Base-by-base conservation (phyloP, 2,888 invertebrate species). In the Gymnocheta viridis region DNA sequence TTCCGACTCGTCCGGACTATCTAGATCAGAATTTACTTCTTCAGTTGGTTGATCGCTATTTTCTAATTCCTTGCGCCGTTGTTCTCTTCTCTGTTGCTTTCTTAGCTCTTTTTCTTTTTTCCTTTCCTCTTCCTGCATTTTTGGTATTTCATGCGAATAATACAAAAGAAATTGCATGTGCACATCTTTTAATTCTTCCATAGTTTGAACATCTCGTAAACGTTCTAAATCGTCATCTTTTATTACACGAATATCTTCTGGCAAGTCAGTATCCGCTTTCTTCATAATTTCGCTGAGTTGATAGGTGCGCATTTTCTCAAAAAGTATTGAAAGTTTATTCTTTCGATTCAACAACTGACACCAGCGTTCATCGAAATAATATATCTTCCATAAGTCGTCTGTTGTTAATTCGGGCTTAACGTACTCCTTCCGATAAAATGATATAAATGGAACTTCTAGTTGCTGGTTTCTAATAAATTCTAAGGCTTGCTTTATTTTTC, bases 301-400 rank as follows among this genome's bases (percentile, higher is more conserved):
- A 91, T 95, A 99, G 47, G 96, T 95, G 24, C 97, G 95, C 98
- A 99, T 98, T 89, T 97, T 97, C 89, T 96, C 96, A 89, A 98
- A 95, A 14, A 99, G 92, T 32, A 94, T 93, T 10, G 96, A 91
- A 0, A 99, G 92, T 88, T 96, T 97, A 86, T 95, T 95, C 89
- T 98, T 98, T 2, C 98, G 94, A 14, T 94, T 94, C 86, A 96
- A 95, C 80, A 99, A 92, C 91, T 98, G 97, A 89, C 98, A 98
- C 97, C 98, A 98, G 93, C 97, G 97, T 70, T 97, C 98, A 91
- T 99, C 99, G 91, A 94, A 98, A 89, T 96, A 96, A 92, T 98
- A 99, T n/a, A 99, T 96, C 90, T 96, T 97, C 99, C 99, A 99
- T 35, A 99, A 93, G 90, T 99, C 99, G 88, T 97, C 97, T 70